Base-by-base conservation (phyloP, 2,888 invertebrate species). In the Tetragonula carbonaria region DNA sequence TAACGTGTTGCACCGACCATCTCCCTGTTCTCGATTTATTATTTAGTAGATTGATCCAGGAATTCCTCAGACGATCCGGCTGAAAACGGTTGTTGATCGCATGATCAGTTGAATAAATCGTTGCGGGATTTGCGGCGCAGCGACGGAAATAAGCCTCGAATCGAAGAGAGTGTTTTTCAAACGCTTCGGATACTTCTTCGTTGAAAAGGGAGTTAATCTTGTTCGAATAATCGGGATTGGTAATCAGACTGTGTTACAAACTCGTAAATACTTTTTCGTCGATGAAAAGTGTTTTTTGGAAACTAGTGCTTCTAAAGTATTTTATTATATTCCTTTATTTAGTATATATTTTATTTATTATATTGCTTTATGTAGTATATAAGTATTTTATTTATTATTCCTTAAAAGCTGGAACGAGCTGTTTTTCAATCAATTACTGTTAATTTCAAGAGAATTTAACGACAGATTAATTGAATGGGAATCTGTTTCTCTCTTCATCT, bases 1-100 rank as follows among this genome's bases (percentile, higher is more conserved):
- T 87, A 88, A 88, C 90, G 87, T 88, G 88, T 89, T 89, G 88
- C 89, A 79, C 81, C 74, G 70, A 78, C 74, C 72, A 67, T 33
- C 63, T 59, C 16, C 53, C 63, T 50, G 51, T n/a, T 66, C 68
- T n/a, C 76, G 72, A 87, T 82, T 87, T 82, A 81, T 88, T 88
- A 85, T 87, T 88, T 80, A 28, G 18, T n/a, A 21, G 67, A 82
- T 63, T 75, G 53, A 78, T 88, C 79, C 66, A 85, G 78, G 74
- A 80, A 66, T 86, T 74, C 55, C 76, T 76, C 53, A 72, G 78
- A 68, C 50, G 62, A 21, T 63, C 59, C 28, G 21, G 11, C 2
- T 4, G 57, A 33, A 28, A 62, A 18, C 23, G 16, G 16, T 33
- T 0, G 33, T 21, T 18, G 21, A 63, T 65, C 21, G 33, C 4